Evolutionary conservation across 2,113 vertebrate genomes (phyloP), one percentile per base, ranked within the genome.

Genomic region (Crotophaga sulcirostris): DNA sequence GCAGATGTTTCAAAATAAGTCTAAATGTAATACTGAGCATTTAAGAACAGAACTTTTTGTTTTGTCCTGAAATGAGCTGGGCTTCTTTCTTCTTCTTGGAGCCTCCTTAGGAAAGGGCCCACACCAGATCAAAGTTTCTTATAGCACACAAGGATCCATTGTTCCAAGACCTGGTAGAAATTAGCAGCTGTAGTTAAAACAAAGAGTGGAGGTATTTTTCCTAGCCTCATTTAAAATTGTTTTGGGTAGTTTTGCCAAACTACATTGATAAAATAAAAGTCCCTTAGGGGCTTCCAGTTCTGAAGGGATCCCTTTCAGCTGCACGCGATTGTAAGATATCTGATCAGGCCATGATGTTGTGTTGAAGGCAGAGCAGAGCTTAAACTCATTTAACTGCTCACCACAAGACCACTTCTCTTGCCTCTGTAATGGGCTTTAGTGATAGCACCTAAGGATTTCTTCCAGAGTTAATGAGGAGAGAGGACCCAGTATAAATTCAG

Each of bases 161-260:
- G 62, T 84, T 88, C 47, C 42, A 64, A 59, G 28, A 90, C 78
- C 66, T 70, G 83, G 44, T 68, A 67, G 60, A 93, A 90, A 84
- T 87, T 84, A 93, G 55, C 90, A 85, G 31, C 54, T 83, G 87
- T 16, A 49, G 56, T 84, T 75, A 66, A 91, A 94, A 88, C 44
- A 52, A 74, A 78, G 72, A 64, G 31, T 75, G 56, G 20, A 86
- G 16, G 23, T 78, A 78, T 79, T 93, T 92, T 94, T 72, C 84
- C 94, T 82, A 72, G 73, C 56, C 44, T 82, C 16, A 19, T 44
- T 84, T 88, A 49, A 78, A 84, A 77, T 47, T 75, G 38, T 70
- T 88, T 70, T 26, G 52, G 20, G 11, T 64, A 90, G 81, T 92
- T 94, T 87, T 72, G 49, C 21, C 20, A 16, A 92, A 81, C n/a